phyloP scores from a whole-genome alignment of 53 echinoderm and acorn worm genomes.

The Holothuria leucospilota region DNA sequence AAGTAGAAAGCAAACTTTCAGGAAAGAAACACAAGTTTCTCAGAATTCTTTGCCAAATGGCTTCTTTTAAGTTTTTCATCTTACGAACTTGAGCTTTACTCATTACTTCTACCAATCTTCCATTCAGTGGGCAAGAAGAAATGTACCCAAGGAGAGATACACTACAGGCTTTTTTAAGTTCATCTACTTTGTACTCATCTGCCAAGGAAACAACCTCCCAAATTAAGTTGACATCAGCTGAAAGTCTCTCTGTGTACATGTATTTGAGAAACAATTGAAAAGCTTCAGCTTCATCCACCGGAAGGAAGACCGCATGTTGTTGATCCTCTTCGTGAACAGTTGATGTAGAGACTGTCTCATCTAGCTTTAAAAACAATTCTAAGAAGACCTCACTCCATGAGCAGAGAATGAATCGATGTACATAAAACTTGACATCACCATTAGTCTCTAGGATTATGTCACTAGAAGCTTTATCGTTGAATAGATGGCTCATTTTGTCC shows the following conservation, averaged over 20 bases:
- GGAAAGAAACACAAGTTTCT: constrained; percentile 3
- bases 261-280: constrained; percentile 4
- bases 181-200: neutral
- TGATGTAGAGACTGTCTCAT: neutral
- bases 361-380: neutral
- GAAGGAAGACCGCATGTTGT: neutral
- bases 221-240: neutral
- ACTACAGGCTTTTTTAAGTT: constrained; percentile 4
- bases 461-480: neutral
- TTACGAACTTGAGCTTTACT: neutral
- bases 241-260: constrained; percentile 22
- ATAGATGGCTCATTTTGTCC: neutral
- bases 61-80: neutral
- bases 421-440: neutral
- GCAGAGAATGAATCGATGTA: constrained; percentile 7
- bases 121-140: neutral
- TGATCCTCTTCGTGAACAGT: neutral
- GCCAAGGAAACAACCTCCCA: constrained; percentile 26
- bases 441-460: neutral
- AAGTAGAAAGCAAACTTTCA: neutral
- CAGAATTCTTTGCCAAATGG: neutral
- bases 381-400: constrained; percentile 22
- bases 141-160: neutral
- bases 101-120: neutral
- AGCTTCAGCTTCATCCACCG: neutral